Percentiles rank a stretch among this genome's conserved stretches.
These are phyloP conservation scores for Hypercompe scribonia DNA, from an alignment of 2,888 invertebrate genomes.

Conservation along the genomic window DNA sequence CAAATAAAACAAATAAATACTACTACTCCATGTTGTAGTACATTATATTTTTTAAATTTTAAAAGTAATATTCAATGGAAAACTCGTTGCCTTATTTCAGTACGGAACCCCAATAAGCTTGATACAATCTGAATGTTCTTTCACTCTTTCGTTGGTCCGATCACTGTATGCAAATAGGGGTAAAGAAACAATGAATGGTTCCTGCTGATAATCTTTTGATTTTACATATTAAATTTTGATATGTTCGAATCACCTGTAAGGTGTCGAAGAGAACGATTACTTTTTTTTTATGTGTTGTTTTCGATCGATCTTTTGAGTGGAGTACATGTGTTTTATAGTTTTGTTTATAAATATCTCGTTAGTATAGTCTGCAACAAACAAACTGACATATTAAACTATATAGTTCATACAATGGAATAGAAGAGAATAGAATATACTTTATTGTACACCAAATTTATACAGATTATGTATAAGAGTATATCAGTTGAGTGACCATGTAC, in stretches of 20 bases:
- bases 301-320: constrained; percentile 14
- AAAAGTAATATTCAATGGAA: not conserved
- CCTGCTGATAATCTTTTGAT: constrained; percentile 77
- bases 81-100: not conserved
- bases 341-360: not conserved
- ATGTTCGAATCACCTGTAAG: constrained; percentile 49
- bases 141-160: constrained; percentile 53
- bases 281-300: constrained; percentile 21
- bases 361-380: not conserved
- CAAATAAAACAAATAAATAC: no score
- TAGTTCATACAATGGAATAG: not conserved
- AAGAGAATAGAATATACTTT: no score
- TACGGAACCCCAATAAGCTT: constrained; percentile 35
- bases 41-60: not conserved
- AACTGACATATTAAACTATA: not conserved
- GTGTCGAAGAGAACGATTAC: constrained; percentile 26
- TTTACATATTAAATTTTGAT: constrained; percentile 56
- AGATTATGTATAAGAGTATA: no score
- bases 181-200: constrained; percentile 74
- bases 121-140: constrained; percentile 54
- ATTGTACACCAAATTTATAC: no score
- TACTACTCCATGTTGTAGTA: no score
- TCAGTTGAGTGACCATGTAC: no score
- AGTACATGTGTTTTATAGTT: constrained; percentile 4
- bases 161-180: constrained; percentile 80